A percentile compares a stretch with the other conserved stretches of the same genome.
Evolutionary conservation across 2,797 vertebrate species (phyloP).

Genomic region (Ceyx erithaca): DNA sequence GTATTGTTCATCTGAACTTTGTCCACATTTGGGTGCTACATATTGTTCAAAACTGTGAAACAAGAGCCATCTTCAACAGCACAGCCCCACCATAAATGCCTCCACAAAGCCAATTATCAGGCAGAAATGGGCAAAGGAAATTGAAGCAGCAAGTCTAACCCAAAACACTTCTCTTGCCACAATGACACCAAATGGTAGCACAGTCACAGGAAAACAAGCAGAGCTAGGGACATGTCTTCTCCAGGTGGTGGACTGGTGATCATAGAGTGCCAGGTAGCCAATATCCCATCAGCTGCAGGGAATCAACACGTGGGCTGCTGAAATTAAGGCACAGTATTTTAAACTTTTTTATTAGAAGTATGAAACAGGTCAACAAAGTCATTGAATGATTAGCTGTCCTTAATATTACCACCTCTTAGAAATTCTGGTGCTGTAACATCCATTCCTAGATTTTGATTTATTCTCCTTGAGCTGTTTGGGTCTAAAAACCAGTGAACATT

Average conservation of each 20-base stretch:
- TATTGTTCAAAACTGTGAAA: not conserved
- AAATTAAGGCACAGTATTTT: not conserved
- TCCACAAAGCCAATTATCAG: not conserved
- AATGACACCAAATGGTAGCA: not conserved
- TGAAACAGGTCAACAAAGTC: not conserved
- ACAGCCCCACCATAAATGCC: not conserved
- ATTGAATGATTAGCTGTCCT: not conserved
- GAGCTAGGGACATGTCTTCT: not conserved
- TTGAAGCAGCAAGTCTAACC: not conserved
- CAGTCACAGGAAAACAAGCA: not conserved
- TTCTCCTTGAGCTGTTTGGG: not conserved
- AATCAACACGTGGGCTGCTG: not conserved
- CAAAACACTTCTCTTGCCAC: not conserved
- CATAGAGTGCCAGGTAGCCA: not conserved
- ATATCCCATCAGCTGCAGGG: not conserved
- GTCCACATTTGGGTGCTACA: not conserved
- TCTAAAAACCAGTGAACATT: not conserved
- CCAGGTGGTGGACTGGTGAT: not conserved
- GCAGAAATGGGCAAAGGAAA: not conserved
- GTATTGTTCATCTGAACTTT: constrained; percentile 13
- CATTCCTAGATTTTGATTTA: not conserved
- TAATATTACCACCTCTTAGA: constrained; percentile 2
- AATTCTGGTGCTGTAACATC: not conserved
- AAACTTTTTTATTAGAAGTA: not conserved
- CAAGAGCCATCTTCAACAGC: not conserved